Evolutionary conservation across 2,113 vertebrate genomes (phyloP).

Genomic region (Eleginops maclovinus): DNA sequence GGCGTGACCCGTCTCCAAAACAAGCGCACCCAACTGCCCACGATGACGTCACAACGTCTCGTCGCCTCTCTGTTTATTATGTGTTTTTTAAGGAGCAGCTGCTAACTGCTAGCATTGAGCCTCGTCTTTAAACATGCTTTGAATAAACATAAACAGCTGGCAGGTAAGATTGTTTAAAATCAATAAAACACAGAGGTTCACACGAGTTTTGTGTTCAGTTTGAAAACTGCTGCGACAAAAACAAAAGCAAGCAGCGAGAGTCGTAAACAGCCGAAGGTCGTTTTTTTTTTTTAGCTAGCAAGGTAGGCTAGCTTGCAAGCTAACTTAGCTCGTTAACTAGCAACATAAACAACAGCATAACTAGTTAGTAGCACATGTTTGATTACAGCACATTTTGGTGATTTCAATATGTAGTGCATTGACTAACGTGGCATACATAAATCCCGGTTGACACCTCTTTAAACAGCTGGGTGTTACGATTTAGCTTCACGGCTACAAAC

Average conservation of each 20-base stretch:
- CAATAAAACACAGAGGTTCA: not conserved
- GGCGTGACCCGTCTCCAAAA: conserved; percentile 19
- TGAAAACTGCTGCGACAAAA: conserved; percentile 6
- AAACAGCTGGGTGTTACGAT: not conserved
- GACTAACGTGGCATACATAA: fast-evolving
- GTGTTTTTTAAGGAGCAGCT: conserved; percentile 55
- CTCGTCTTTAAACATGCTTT: conserved; percentile 76
- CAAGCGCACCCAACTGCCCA: not conserved
- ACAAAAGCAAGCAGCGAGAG: not conserved
- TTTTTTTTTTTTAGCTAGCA: conserved; percentile 29
- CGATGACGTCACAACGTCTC: conserved; percentile 61
- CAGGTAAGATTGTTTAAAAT: conserved; percentile 58
- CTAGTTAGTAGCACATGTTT: not conserved
- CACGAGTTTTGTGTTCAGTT: not conserved
- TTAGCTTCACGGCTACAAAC: conserved; percentile 32
- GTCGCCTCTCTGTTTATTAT: conserved; percentile 60
- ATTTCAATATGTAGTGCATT: not conserved
- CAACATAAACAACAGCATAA: not conserved
- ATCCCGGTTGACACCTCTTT: not conserved
- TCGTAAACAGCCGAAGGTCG: conserved; percentile 71
- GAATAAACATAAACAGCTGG: conserved; percentile 42
- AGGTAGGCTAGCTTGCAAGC: conserved; percentile 48
- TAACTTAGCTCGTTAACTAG: conserved; percentile 48
- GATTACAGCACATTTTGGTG: no score
- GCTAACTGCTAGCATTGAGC: conserved; percentile 53